These are phyloP conservation scores for Polydesmus complanatus DNA, from an alignment of 2,888 invertebrate species.

Conservation along the genomic window DNA sequence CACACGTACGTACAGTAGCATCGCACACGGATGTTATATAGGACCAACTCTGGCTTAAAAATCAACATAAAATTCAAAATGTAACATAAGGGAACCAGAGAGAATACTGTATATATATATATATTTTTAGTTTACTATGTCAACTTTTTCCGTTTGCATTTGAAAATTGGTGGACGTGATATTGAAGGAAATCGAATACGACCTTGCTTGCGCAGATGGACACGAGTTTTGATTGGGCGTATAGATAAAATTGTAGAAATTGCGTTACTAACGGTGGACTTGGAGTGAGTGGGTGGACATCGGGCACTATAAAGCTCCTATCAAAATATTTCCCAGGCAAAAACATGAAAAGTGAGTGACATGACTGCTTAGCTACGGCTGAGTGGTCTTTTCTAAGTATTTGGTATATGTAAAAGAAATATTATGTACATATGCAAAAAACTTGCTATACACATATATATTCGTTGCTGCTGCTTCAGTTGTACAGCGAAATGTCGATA, in stretches of 20 bases:
- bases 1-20: background rate
- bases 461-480: too few species aligned
- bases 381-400: background rate
- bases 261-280: background rate
- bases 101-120: background rate
- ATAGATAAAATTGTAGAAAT: background rate
- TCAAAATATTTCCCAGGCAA: background rate
- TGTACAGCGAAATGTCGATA: too few species aligned
- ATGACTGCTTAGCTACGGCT: background rate
- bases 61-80: background rate
- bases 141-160: background rate
- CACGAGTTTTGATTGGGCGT: background rate
- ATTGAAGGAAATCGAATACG: background rate
- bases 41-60: background rate
- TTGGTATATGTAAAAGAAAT: background rate
- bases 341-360: background rate
- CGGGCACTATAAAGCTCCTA: background rate
- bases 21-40: background rate
- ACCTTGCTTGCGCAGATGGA: background rate
- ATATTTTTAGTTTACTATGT: background rate
- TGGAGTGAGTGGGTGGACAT: background rate
- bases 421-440: background rate
- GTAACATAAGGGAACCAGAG: too few species aligned
- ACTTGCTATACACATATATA: too few species aligned
- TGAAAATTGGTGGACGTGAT: background rate